Evolutionary conservation across 2,113 vertebrate genomes (phyloP).

Genomic region (Thymallus thymallus): DNA sequence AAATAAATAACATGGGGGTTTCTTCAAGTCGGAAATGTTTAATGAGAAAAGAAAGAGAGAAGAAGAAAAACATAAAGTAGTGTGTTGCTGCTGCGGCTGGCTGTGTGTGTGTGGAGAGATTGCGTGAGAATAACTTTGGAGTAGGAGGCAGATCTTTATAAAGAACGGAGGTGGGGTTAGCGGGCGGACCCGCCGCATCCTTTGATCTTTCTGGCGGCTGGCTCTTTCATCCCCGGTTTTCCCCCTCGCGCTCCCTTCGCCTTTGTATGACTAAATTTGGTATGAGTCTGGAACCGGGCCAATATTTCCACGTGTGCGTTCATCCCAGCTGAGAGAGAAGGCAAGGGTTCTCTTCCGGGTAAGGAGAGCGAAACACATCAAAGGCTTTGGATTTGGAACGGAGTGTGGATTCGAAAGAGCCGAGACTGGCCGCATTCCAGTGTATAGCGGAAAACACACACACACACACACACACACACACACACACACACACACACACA

Average conservation of each 20-base stretch:
- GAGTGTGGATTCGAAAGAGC: slow-evolving; percentile 85
- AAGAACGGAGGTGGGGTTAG: slow-evolving; percentile 80
- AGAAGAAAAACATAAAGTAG: slow-evolving; percentile 27
- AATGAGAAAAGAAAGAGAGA: slow-evolving; percentile 12
- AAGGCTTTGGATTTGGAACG: slow-evolving; percentile 90
- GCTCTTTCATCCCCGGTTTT: slow-evolving; percentile 83
- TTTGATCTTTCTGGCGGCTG: slow-evolving; percentile 92
- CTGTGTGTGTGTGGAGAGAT: slow-evolving; percentile 57
- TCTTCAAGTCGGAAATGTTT: slow-evolving; percentile 23
- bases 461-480: slow-evolving; percentile 27
- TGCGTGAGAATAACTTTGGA: slow-evolving; percentile 77
- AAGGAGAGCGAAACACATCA: slow-evolving; percentile 91
- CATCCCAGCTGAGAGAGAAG: slow-evolving; percentile 90
- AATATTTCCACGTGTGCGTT: slow-evolving; percentile 95
- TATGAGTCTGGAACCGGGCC: slow-evolving; percentile 86
- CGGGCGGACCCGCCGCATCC: slow-evolving; percentile 80
- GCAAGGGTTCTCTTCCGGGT: slow-evolving; percentile 95
- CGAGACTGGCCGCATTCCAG: slow-evolving; percentile 84
- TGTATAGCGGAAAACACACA: slow-evolving; percentile 77
- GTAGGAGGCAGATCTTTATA: slow-evolving; percentile 79
- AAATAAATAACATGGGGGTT: neutral
- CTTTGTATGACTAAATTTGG: slow-evolving; percentile 99
- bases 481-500: slow-evolving; percentile 20
- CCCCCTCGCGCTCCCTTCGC: slow-evolving; percentile 66
- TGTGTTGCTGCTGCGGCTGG: slow-evolving; percentile 43